These are phyloP conservation scores for Crossaster papposus DNA, from an alignment of 53 echinoderm and acorn worm species.

Conservation along the genomic window DNA sequence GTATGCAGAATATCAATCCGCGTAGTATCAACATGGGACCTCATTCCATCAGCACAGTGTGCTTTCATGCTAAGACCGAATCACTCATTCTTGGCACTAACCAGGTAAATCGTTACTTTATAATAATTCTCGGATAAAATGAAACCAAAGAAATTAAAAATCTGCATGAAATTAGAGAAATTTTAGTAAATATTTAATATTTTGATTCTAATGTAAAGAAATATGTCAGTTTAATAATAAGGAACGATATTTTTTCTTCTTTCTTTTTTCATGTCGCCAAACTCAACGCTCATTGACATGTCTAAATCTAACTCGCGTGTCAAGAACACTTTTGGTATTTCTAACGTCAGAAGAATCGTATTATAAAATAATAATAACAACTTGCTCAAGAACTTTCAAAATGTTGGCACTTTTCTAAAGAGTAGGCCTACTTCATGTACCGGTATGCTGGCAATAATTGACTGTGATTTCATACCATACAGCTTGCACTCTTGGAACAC, in stretches of 20 bases:
- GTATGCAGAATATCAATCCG: slow-evolving; percentile 91
- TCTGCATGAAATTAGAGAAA: not conserved
- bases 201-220: not conserved
- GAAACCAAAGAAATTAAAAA: not conserved
- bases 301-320: no score
- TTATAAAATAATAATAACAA: no score
- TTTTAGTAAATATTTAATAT: not conserved
- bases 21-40: slow-evolving; percentile 85
- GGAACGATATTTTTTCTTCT: no score
- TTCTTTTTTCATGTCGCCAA: no score
- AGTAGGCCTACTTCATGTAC: no score
- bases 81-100: slow-evolving; percentile 96
- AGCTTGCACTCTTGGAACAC: slow-evolving; percentile 91
- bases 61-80: slow-evolving; percentile 92
- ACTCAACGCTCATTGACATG: no score
- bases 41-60: slow-evolving; percentile 87
- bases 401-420: no score
- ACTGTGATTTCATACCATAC: not conserved
- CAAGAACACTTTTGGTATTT: no score
- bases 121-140: not conserved
- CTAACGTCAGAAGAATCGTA: no score
- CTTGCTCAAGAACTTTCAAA: no score
- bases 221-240: no score
- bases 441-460: not conserved
- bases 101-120: slow-evolving; percentile 65